A percentile compares a stretch with the other conserved stretches of the same genome.
Conservation (phyloP, 2,113 vertebrate species). For the Macrotis lagotis region DNA sequence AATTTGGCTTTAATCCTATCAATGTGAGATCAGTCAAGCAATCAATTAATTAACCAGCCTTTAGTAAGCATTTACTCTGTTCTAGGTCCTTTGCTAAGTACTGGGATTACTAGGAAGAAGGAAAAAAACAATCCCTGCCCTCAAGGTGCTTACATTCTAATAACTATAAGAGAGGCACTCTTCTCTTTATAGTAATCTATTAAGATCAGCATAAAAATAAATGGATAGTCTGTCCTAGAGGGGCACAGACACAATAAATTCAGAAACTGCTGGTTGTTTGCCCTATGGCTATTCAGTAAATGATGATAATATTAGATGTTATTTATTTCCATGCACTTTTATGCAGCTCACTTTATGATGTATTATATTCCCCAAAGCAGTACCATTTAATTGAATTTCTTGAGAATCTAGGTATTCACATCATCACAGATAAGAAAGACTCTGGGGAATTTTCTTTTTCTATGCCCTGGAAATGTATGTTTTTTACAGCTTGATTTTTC, state of each 20-base stretch:
- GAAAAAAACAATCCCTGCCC: not conserved
- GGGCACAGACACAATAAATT: not conserved
- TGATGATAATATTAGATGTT: not conserved
- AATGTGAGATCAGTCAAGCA: not conserved
- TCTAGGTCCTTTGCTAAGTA: not conserved
- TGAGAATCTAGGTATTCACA: not conserved
- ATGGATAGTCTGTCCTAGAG: not conserved
- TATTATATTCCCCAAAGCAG: not conserved
- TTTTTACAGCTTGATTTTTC: slow-evolving; percentile 80
- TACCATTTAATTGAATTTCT: not conserved
- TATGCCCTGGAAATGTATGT: slow-evolving; percentile 34
- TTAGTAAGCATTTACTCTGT: not conserved
- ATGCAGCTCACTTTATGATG: not conserved
- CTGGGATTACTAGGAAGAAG: not conserved
- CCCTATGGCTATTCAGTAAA: not conserved
- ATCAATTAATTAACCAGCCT: not conserved
- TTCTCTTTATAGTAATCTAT: not conserved
- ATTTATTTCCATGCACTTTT: not conserved
- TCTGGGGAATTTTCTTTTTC: not conserved
- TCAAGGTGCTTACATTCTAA: not conserved
- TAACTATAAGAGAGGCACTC: not conserved
- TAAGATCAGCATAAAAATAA: not conserved
- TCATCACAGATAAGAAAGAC: not conserved
- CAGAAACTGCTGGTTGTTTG: not conserved
- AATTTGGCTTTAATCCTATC: too few relatives aligned